Conservation (phyloP, 1,140 invertebrate species). For the Papilio dardanus region DNA sequence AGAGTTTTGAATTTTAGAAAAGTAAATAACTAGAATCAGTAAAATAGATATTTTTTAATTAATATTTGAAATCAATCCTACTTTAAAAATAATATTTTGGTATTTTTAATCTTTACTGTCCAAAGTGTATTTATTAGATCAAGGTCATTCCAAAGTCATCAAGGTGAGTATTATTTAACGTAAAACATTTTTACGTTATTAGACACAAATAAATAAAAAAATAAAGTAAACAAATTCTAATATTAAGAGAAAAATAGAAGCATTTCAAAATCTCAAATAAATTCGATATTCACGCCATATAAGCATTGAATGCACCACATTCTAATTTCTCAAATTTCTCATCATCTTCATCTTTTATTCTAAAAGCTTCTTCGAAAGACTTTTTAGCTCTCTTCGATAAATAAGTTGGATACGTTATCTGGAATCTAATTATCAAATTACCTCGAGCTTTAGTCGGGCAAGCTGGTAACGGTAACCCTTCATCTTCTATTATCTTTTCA, state of each 20-base stretch:
- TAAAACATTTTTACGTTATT: neutral
- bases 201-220: neutral
- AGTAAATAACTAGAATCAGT: no score
- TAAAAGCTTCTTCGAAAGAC: conserved; percentile 68
- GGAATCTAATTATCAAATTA: conserved; percentile 68
- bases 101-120: no score
- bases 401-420: conserved; percentile 63
- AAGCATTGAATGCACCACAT: conserved; percentile 52
- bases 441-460: conserved; percentile 72
- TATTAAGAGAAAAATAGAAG: neutral
- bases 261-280: neutral
- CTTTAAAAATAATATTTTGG: no score
- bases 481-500: conserved; percentile 83
- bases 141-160: no score
- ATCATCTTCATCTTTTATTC: conserved; percentile 61
- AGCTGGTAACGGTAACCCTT: conserved; percentile 85
- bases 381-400: conserved; percentile 66
- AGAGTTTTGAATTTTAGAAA: no score
- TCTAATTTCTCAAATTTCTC: conserved; percentile 61
- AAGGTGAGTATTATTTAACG: neutral
- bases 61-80: no score
- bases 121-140: no score
- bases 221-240: neutral
- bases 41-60: no score
- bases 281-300: neutral